A percentile compares a stretch with the other conserved stretches of the same genome.
Evolutionary conservation across 2,113 vertebrate genomes (phyloP).

Genomic region (Alexandromys fortis): DNA sequence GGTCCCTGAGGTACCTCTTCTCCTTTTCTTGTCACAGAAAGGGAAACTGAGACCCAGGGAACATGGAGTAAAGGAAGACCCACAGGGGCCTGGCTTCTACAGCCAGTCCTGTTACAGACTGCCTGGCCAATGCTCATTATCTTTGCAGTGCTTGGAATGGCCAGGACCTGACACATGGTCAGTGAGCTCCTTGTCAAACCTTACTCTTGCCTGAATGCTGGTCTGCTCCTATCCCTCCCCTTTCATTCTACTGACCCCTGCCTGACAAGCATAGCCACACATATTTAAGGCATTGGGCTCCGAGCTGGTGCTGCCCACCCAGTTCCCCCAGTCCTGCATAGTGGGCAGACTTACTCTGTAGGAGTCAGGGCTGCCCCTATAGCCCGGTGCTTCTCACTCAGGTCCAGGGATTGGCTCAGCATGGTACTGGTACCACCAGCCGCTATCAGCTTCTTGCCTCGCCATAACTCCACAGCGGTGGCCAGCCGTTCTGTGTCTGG

Average conservation of each 20-base stretch:
- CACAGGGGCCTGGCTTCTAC: not conserved
- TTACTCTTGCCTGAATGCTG: not conserved
- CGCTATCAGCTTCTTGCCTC: constrained; percentile 85
- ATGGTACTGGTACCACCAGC: constrained; percentile 75
- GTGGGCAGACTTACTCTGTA: constrained; percentile 78
- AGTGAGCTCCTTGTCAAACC: not conserved
- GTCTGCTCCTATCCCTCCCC: not conserved
- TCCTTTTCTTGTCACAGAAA: not conserved
- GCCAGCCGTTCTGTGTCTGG: constrained; percentile 85
- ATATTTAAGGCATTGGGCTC: not conserved
- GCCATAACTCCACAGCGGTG: constrained; percentile 91
- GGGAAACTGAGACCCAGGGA: not conserved
- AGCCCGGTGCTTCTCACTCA: constrained; percentile 47
- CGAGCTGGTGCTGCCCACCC: too few relatives aligned
- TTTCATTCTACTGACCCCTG: not conserved
- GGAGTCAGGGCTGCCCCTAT: constrained; percentile 55
- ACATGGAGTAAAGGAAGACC: not conserved
- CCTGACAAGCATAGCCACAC: not conserved
- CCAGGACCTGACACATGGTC: not conserved
- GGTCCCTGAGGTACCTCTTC: accelerated
- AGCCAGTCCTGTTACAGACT: not conserved
- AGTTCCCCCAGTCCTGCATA: too few relatives aligned
- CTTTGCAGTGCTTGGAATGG: not conserved
- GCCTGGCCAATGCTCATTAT: not conserved
- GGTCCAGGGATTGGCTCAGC: constrained; percentile 85